phyloP scores from a whole-genome alignment of 2,888 invertebrate species.

The Hesperia comma region DNA sequence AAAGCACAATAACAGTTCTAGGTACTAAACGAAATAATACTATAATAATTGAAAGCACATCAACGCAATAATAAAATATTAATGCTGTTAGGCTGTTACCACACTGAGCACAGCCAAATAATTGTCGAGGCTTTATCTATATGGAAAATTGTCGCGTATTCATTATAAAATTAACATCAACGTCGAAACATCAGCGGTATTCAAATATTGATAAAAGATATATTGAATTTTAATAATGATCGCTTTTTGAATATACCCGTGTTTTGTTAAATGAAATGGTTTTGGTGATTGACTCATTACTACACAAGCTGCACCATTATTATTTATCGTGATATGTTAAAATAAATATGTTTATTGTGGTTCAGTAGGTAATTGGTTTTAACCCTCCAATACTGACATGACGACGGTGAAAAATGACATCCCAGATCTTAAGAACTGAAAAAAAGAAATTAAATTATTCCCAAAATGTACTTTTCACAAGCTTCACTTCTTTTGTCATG shows the following conservation, averaged over 20 bases:
- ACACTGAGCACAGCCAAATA: no score
- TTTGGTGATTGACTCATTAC: no score
- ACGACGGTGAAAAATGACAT: constrained; percentile 76
- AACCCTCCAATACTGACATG: constrained; percentile 71
- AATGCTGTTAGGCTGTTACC: no score
- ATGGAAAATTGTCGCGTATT: neutral
- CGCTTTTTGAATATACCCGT: neutral
- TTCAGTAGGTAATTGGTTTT: neutral
- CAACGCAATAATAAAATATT: no score
- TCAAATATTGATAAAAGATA: constrained; percentile 11
- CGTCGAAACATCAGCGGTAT: neutral
- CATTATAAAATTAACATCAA: neutral
- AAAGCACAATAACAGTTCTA: no score
- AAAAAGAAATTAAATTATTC: no score
- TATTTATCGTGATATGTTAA: no score
- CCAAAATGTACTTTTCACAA: no score
- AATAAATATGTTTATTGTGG: neutral
- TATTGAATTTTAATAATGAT: constrained; percentile 10
- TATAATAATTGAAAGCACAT: no score
- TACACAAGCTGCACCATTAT: no score
- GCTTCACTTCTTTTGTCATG: no score
- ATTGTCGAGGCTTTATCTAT: neutral
- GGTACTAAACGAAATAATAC: no score
- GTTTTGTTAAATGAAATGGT: neutral
- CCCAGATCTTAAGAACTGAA: constrained; percentile 75